A percentile compares a stretch with the other conserved stretches of the same genome.
Conservation (phyloP, 2,113 vertebrate genomes). For the Rhinoderma darwinii region DNA sequence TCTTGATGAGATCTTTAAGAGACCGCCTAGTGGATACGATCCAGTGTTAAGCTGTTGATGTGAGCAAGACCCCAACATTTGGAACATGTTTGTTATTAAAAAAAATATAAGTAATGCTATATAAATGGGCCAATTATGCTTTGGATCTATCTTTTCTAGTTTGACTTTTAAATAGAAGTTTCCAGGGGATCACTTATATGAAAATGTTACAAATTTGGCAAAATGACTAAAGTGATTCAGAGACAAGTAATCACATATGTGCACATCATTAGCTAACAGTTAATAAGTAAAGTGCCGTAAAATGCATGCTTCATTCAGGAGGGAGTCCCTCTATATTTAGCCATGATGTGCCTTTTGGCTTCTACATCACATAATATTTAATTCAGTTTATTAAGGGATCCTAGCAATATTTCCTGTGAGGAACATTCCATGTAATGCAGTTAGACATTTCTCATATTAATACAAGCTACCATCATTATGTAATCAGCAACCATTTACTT, state of each 20-base stretch:
- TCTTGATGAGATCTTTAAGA: not conserved
- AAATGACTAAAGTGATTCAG: conserved; percentile 9
- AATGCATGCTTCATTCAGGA: conserved; percentile 10
- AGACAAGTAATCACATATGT: conserved; percentile 12
- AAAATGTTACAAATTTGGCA: not conserved
- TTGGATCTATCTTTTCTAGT: not conserved
- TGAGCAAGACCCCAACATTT: not conserved
- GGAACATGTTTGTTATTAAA: not conserved
- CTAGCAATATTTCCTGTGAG: conserved; percentile 27
- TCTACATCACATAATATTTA: conserved; percentile 9
- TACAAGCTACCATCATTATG: not conserved
- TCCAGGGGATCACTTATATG: not conserved
- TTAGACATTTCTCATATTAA: conserved; percentile 3
- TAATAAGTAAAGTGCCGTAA: conserved; percentile 32
- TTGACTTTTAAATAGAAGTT: not conserved
- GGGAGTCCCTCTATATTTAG: conserved; percentile 34
- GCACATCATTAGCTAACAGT: conserved; percentile 35
- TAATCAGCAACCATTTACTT: conserved; percentile 9
- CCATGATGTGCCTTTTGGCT: conserved; percentile 32
- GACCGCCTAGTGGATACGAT: not conserved
- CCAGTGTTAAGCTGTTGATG: not conserved
- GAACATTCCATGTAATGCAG: conserved; percentile 26
- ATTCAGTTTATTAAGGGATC: not conserved
- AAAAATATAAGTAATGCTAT: not conserved
- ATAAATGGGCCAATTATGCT: not conserved